Percentiles rank a stretch among this genome's conserved stretches.
These are phyloP conservation scores for Stramonita haemastoma DNA, from an alignment of 2,888 invertebrate genomes.

Conservation along the genomic window DNA sequence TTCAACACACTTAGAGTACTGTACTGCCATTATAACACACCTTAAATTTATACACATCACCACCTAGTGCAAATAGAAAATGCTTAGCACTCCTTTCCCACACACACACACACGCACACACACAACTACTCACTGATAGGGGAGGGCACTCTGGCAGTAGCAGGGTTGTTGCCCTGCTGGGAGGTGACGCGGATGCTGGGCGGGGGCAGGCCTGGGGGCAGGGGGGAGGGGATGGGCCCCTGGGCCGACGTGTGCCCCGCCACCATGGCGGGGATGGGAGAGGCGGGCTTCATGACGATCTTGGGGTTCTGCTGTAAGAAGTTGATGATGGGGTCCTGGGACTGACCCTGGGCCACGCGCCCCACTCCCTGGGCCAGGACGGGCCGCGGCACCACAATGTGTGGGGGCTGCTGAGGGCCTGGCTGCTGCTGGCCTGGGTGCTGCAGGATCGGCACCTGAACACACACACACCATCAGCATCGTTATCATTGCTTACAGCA, in stretches of 20 bases:
- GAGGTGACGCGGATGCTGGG: constrained; percentile 58
- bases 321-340: constrained; percentile 66
- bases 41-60: no score
- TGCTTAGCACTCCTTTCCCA: no score
- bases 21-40: no score
- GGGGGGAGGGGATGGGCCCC: constrained; percentile 62
- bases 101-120: neutral
- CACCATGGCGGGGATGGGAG: constrained; percentile 62
- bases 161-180: constrained; percentile 60
- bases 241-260: constrained; percentile 35
- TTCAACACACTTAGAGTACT: no score
- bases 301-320: constrained; percentile 74
- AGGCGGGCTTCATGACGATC: constrained; percentile 73
- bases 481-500: no score
- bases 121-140: constrained; percentile 72
- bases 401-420: constrained; percentile 33
- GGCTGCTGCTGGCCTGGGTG: constrained; percentile 74
- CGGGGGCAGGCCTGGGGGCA: constrained; percentile 50
- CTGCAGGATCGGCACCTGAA: constrained; percentile 74
- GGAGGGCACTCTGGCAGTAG: constrained; percentile 69
- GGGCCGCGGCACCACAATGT: constrained; percentile 35
- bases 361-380: constrained; percentile 32
- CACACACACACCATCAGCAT: neutral
- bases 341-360: neutral
- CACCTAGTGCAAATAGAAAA: no score